These are phyloP conservation scores for Cotesia congregata DNA, from an alignment of 2,888 invertebrate species.

Conservation along the genomic window DNA sequence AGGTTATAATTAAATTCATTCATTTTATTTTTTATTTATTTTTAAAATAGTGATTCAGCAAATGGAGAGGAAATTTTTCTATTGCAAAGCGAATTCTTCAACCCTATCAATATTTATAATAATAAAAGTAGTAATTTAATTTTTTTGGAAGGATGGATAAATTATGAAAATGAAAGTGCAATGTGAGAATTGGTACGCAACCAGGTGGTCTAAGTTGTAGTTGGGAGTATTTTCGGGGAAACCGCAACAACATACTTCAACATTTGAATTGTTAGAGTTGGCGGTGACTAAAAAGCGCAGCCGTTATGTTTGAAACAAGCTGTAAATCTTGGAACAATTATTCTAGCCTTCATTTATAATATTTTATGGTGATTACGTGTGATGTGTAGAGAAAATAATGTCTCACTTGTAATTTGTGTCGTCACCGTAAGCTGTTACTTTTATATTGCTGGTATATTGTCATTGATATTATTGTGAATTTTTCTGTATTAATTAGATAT, in stretches of 20 bases:
- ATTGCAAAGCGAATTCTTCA: no score
- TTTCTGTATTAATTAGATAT: no score
- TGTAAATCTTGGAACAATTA: conserved; percentile 21
- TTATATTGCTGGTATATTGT: no score
- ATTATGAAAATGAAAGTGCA: neutral
- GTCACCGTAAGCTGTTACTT: neutral
- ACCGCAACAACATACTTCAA: neutral
- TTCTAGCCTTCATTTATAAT: neutral
- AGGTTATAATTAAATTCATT: neutral
- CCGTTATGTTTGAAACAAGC: neutral
- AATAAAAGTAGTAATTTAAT: neutral
- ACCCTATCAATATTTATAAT: no score
- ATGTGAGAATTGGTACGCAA: neutral
- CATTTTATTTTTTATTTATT: neutral
- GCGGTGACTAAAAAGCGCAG: neutral
- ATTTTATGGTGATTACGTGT: neutral
- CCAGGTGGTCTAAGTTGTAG: conserved; percentile 7
- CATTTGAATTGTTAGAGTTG: neutral
- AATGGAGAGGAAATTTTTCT: no score
- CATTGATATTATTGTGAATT: no score
- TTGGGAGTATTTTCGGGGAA: conserved; percentile 22
- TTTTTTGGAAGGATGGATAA: neutral
- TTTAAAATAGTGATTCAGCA: no score
- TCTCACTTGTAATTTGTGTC: neutral
- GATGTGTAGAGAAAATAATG: neutral